These are phyloP conservation scores for Rhagonycha fulva DNA, from an alignment of 2,888 invertebrate genomes.

Conservation along the genomic window DNA sequence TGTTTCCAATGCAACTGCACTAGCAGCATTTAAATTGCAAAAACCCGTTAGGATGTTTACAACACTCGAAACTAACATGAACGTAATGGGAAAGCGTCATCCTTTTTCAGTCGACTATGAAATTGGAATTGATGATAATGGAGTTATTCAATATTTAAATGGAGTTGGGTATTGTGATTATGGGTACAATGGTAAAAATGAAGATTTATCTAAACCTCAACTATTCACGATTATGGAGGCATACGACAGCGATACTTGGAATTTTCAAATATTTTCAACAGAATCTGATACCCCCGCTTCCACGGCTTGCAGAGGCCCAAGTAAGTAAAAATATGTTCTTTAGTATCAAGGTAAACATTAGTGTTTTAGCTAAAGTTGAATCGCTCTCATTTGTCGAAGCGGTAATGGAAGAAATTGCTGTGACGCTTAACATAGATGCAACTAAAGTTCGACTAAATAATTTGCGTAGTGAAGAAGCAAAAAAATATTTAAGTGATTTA, in stretches of 20 bases:
- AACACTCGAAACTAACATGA: conserved; percentile 74
- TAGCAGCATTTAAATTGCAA: conserved; percentile 67
- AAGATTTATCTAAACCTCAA: conserved; percentile 53
- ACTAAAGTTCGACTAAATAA: conserved; percentile 62
- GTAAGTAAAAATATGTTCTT: conserved; percentile 47
- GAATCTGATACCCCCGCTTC: conserved; percentile 68
- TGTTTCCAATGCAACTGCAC: conserved; percentile 67
- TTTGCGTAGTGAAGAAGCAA: conserved; percentile 44
- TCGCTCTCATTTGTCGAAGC: conserved; percentile 65
- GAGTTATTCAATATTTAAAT: conserved; percentile 69
- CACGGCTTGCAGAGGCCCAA: conserved; percentile 70
- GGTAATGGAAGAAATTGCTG: conserved; percentile 70
- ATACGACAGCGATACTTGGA: conserved; percentile 63
- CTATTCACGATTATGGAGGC: conserved; percentile 58
- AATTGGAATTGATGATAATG: conserved; percentile 65
- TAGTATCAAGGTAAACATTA: not conserved
- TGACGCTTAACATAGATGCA: conserved; percentile 60
- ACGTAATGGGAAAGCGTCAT: conserved; percentile 68
- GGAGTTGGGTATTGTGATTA: conserved; percentile 61
- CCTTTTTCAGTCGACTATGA: conserved; percentile 68
- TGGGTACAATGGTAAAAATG: conserved; percentile 59
- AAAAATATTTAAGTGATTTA: conserved; percentile 61
- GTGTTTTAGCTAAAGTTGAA: conserved; percentile 62
- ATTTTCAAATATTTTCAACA: conserved; percentile 54
- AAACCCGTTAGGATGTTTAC: conserved; percentile 71